A percentile compares a stretch with the other conserved stretches of the same genome.
phyloP scores from a whole-genome alignment of 1,140 invertebrate species.

The Drosophila neocordata region DNA sequence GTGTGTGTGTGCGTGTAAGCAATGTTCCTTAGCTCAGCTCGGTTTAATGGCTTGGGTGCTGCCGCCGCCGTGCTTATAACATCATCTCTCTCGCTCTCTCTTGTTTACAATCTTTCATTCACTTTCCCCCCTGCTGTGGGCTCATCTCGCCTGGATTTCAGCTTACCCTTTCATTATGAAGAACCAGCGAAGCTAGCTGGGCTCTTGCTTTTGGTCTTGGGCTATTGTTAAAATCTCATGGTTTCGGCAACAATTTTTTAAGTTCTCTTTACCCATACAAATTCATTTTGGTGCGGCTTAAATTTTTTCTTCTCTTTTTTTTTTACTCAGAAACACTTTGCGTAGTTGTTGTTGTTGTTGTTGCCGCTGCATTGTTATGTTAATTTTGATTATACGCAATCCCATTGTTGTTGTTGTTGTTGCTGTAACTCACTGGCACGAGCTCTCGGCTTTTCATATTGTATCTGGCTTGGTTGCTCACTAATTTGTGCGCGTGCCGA shows the following conservation, averaged over 20 bases:
- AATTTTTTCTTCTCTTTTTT: constrained; percentile 34
- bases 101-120: too few relatives aligned
- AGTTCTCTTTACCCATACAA: constrained; percentile 58
- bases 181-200: constrained; percentile 5
- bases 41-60: constrained; percentile 54
- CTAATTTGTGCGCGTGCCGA: constrained; percentile 77
- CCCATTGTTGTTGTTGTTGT: constrained; percentile 59
- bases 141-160: constrained; percentile 18
- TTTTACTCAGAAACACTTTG: constrained; percentile 53
- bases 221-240: constrained; percentile 29
- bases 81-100: too few relatives aligned
- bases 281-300: constrained; percentile 60
- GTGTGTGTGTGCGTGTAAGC: constrained; percentile 21
- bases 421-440: constrained; percentile 56
- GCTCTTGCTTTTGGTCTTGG: constrained; percentile 13
- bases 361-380: constrained; percentile 68
- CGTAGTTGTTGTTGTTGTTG: constrained; percentile 30
- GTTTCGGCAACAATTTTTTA: constrained; percentile 42
- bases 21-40: constrained; percentile 23
- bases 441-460: constrained; percentile 64
- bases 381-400: constrained; percentile 76
- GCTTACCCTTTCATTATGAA: constrained; percentile 75
- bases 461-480: constrained; percentile 41
- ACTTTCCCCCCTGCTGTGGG: neutral
- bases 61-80: neutral